Percentiles rank a stretch among this genome's conserved stretches.
Evolutionary conservation across 35 echinoderm and acorn worm species (phyloP).

Genomic region (Acanthaster planci): DNA sequence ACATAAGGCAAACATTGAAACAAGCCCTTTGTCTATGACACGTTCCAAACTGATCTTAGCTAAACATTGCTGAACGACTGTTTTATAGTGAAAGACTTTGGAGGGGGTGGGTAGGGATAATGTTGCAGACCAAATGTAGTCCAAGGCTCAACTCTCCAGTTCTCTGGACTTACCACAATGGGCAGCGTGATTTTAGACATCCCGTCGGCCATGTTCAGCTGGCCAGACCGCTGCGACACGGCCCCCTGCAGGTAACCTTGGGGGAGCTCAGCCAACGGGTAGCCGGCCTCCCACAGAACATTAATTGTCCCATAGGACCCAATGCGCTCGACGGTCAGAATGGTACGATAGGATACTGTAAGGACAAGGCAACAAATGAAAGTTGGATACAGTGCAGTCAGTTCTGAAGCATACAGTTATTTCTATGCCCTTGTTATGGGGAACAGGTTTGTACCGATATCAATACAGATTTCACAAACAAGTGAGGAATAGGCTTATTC

Average conservation of each 20-base stretch:
- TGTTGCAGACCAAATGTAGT: not conserved
- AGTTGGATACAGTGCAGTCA: no score
- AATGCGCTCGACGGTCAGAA: constrained; percentile 45
- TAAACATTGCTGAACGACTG: no score
- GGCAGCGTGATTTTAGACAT: constrained; percentile 40
- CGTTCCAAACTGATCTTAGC: no score
- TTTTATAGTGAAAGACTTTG: no score
- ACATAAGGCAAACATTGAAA: no score
- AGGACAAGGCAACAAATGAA: no score
- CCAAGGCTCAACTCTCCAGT: not conserved
- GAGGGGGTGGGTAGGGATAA: not conserved
- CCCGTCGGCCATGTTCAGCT: constrained; percentile 58
- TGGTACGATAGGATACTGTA: constrained; percentile 10
- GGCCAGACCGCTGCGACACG: constrained; percentile 64
- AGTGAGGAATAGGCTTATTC: no score
- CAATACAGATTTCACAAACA: no score
- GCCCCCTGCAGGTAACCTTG: constrained; percentile 66
- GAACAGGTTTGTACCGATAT: no score
- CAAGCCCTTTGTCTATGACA: no score
- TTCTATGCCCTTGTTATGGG: no score
- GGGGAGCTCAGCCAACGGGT: constrained; percentile 57
- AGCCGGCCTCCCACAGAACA: constrained; percentile 75
- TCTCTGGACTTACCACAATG: constrained; percentile 57
- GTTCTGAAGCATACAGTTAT: no score
- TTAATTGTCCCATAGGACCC: constrained; percentile 76